Evolutionary conservation across 2,113 vertebrate species (phyloP).

Genomic region (Dipodomys merriami): DNA sequence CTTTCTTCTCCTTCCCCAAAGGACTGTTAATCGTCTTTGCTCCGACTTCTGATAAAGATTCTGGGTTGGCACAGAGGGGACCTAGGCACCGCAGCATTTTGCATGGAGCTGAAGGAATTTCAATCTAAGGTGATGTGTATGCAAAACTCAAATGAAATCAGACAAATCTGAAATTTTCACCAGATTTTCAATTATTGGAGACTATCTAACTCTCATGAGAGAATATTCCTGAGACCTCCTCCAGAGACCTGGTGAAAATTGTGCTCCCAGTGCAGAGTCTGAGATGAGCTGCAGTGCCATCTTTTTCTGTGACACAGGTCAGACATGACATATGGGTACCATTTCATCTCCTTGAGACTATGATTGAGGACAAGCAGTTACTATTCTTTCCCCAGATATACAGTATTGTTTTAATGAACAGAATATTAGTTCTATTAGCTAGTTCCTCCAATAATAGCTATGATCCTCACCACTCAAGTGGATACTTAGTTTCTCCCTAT

Average conservation of each 20-base stretch:
- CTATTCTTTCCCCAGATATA: neutral
- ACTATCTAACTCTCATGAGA: neutral
- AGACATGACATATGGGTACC: fast-evolving
- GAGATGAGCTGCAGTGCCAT: neutral
- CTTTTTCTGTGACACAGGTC: fast-evolving
- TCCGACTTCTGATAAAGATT: neutral
- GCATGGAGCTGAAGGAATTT: neutral
- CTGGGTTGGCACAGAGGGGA: neutral
- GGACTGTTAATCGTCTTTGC: neutral
- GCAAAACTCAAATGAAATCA: constrained; percentile 17
- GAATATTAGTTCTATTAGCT: neutral
- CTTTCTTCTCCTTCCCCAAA: neutral
- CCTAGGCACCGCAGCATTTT: neutral
- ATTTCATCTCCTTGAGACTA: neutral
- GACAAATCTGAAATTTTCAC: neutral
- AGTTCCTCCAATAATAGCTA: neutral
- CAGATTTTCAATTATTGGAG: neutral
- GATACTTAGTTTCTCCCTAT: neutral
- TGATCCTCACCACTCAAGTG: neutral
- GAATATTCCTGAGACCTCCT: neutral
- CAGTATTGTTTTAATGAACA: neutral
- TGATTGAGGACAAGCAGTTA: neutral
- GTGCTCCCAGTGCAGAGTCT: neutral
- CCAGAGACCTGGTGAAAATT: neutral
- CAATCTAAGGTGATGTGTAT: neutral